Evolutionary conservation across 2,797 vertebrate species (phyloP), one percentile per base, ranked within the genome.

Genomic region (Falco berigora): DNA sequence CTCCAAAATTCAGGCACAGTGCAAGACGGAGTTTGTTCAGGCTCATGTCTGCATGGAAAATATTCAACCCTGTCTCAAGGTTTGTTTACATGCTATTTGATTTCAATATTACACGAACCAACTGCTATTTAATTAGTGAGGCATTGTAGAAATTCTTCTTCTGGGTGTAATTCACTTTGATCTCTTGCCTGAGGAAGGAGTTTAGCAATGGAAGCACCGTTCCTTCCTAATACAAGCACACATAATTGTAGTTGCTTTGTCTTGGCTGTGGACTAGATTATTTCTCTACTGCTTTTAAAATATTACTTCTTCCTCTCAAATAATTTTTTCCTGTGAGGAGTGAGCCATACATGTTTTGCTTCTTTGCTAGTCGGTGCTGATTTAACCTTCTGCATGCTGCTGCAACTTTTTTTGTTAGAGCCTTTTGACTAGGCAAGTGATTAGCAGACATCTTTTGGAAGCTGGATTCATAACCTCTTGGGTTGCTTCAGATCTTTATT

Each of bases 141-240:
- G 32, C 89, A 89, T 86, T 83, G 89, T 92, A 96, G 94, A 93
- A 92, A 97, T 97, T 96, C 89, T 93, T 97, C 75, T 89, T 85
- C 77, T 3, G 73, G 94, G 94, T 94, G 95, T 94, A 94, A 95
- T 95, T 91, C 88, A 22, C 92, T 96, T 96, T 96, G 90, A 96
- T 96, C 89, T 94, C 66, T 96, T 88, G 91, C 92, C 94, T 96
- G 87, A 86, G 88, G 92, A 94, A 81, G 66, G 58, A 94, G 69
- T 94, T 96, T 66, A 96, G 96, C 91, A 88, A 88, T 56, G 58
- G 92, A 94, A 91, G 64, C n/a, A 32, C 68, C 88, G 73, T 49
- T 95, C 59, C 82, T 92, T 94, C 85, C 90, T 81, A 86, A 44
- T 75, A 80, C 5, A 42, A 95, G 52, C 77, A 79, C n/a, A n/a